Percentiles rank a stretch among this genome's conserved stretches.
Evolutionary conservation across 2,888 invertebrate genomes (phyloP).

Genomic region (Oeneis ivallda): DNA sequence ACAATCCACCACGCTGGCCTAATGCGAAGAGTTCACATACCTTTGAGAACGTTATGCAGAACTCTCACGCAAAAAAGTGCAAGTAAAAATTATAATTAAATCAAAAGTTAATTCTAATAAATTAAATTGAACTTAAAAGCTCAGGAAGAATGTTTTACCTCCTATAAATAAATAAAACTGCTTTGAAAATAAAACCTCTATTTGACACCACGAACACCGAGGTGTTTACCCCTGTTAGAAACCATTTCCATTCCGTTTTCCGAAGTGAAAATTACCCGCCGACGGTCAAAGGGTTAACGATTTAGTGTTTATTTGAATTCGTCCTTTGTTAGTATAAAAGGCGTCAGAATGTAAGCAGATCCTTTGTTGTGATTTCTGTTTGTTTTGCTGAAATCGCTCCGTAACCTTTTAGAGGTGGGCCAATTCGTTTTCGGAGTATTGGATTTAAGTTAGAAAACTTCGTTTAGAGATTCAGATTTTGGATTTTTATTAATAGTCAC

Average conservation of each 20-base stretch:
- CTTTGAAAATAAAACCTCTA: constrained; percentile 24
- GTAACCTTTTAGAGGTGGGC: constrained; percentile 29
- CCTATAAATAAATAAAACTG: background rate
- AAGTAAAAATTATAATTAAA: too few species aligned
- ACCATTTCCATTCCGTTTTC: constrained; percentile 78
- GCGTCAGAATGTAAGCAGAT: constrained; percentile 77
- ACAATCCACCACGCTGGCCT: too few species aligned
- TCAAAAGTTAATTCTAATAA: too few species aligned
- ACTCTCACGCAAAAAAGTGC: too few species aligned
- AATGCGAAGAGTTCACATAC: too few species aligned
- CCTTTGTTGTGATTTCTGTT: constrained; percentile 75
- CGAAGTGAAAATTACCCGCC: constrained; percentile 77
- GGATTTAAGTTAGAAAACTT: constrained; percentile 8
- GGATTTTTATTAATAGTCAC: too few species aligned
- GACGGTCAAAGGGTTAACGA: constrained; percentile 80
- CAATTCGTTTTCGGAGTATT: constrained; percentile 18
- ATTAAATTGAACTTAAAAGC: background rate
- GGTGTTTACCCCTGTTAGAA: constrained; percentile 62
- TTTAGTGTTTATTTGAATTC: constrained; percentile 80
- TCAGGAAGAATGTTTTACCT: background rate
- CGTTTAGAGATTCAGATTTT: background rate
- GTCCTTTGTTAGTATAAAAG: constrained; percentile 80
- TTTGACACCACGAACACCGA: constrained; percentile 45
- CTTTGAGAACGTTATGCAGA: too few species aligned
- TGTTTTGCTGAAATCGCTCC: constrained; percentile 43